These are phyloP conservation scores for Phylloscopus trochilus DNA, from an alignment of 2,113 vertebrate species.

Conservation along the genomic window DNA sequence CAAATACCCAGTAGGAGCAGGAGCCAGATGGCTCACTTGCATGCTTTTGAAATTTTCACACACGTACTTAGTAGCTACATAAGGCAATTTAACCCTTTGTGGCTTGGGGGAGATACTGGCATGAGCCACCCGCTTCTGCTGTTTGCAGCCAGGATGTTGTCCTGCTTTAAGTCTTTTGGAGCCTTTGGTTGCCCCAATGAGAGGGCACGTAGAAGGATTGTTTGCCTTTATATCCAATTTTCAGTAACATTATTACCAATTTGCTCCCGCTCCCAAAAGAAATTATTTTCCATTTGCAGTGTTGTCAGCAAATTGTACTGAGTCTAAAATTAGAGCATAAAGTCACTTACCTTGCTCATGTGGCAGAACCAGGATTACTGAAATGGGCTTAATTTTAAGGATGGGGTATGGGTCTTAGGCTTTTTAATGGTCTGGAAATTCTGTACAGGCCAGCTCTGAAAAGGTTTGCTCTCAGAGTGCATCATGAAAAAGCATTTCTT, in stretches of 20 bases:
- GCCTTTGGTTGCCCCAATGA: background rate
- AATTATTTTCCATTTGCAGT: background rate
- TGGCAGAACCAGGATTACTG: background rate
- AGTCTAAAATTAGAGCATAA: background rate
- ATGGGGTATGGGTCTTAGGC: background rate
- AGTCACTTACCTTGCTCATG: background rate
- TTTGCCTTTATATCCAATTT: background rate
- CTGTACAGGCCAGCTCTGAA: too few relatives aligned
- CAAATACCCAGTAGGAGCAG: constrained; percentile 11
- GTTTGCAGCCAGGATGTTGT: background rate
- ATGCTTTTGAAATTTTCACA: constrained; percentile 1
- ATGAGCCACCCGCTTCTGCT: background rate
- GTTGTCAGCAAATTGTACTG: background rate
- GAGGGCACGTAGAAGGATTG: background rate
- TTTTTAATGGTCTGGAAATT: background rate
- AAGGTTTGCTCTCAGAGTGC: background rate
- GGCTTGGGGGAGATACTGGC: background rate
- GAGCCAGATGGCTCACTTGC: constrained; percentile 28
- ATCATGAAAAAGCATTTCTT: background rate
- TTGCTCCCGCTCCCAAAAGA: background rate
- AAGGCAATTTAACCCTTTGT: background rate
- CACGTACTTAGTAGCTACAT: background rate
- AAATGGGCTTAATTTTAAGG: background rate
- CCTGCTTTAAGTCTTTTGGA: background rate
- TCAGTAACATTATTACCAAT: background rate